Evolutionary conservation across 2,797 vertebrate genomes (phyloP), one percentile per base, ranked within the genome.

Genomic region (Typhlichthys eigenmanni): DNA sequence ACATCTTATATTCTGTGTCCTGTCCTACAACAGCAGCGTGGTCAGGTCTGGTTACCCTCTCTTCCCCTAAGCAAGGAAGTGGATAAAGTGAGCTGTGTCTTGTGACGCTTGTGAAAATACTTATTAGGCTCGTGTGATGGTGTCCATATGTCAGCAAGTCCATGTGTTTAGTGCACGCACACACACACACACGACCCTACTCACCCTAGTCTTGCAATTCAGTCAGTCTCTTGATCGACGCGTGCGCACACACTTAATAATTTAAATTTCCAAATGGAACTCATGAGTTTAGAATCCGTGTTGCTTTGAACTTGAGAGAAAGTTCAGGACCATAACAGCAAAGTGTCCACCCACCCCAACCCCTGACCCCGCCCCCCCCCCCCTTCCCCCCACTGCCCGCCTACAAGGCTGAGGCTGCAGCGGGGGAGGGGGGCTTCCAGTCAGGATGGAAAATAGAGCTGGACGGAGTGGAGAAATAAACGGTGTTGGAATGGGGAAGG

Each of bases 61-160:
- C 58, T 66, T 58, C 64, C 13, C 72, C 58, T 17, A n/a, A 29
- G 48, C n/a, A 50, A 79, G 66, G 72, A 77, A 64, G 29, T 51
- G 38, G 57, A 62, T 55, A 70, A 75, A 68, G 58, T 70, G 68
- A 60, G 60, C 58, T 71, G 54, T 2, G 58, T 69, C 57, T 78
- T 64, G 78, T 62, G 60, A 60, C 77, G 58, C 78, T 71, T 77
- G 67, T 74, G 53, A 87, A 89, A 89, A 87, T 69, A 88, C 43
- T 60, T 60, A 67, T 70, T 79, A 51, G 67, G 62, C 72, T 69
- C 13, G 34, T 75, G 62, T n/a, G 32, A 16, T 55, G 57, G 61
- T 34, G 63, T 46, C 46, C 55, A 60, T 60, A 60, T 9, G 63
- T 60, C 1, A 32, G 62, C 61, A 55, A 62, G 53, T 60, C 70